Conservation (phyloP, 2,888 invertebrate genomes). For the Drosophila yooni region DNA sequence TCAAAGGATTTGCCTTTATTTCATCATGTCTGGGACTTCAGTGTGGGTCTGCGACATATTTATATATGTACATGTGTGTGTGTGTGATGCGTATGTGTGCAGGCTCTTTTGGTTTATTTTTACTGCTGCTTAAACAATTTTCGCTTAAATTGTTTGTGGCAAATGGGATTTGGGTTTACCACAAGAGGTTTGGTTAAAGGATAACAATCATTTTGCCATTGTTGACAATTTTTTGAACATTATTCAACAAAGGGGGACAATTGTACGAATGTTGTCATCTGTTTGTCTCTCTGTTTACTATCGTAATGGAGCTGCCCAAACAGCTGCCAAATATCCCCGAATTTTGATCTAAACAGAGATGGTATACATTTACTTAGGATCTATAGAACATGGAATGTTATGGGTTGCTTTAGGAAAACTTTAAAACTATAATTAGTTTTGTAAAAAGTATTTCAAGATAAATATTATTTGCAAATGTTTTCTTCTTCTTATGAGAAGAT, state of each 20-base stretch:
- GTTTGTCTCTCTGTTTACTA: conserved; percentile 55
- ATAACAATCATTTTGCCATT: conserved; percentile 78
- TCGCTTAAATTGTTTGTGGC: conserved; percentile 74
- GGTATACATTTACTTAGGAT: conserved; percentile 1
- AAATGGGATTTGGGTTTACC: conserved; percentile 80
- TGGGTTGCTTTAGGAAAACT: neutral
- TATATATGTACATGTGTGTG: neutral
- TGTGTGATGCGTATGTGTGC: conserved; percentile 59
- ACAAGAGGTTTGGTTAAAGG: conserved; percentile 79
- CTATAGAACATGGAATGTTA: neutral
- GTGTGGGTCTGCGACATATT: conserved; percentile 8
- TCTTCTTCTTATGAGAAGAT: neutral
- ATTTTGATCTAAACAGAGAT: conserved; percentile 16
- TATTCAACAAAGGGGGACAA: conserved; percentile 50
- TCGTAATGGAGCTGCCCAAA: conserved; percentile 39
- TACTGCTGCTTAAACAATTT: conserved; percentile 72
- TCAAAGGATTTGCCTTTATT: conserved; percentile 66
- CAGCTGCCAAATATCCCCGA: conserved; percentile 41
- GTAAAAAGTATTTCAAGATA: no score
- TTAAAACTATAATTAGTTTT: neutral
- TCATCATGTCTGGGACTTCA: conserved; percentile 10
- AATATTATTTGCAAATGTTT: neutral
- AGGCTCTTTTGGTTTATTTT: conserved; percentile 65
- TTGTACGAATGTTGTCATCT: conserved; percentile 70
- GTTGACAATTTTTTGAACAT: conserved; percentile 63